Evolutionary conservation across 35 echinoderm and acorn worm genomes (phyloP).

Genomic region (Holothuria glaberrima): DNA sequence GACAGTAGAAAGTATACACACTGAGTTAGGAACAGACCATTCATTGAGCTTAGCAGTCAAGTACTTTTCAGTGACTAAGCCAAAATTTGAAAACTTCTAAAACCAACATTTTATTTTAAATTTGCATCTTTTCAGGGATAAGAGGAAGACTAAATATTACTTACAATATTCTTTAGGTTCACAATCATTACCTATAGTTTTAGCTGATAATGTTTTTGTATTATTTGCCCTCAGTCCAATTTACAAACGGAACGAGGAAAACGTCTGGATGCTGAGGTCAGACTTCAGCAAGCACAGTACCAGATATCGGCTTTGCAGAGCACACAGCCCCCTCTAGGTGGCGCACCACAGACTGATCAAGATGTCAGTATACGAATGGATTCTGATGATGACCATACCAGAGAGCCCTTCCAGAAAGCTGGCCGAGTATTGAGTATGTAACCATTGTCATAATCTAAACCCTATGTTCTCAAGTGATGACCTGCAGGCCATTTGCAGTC

Average conservation of each 20-base stretch:
- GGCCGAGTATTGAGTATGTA: conserved; percentile 44
- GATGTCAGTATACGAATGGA: conserved; percentile 44
- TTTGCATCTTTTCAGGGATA: too few relatives aligned
- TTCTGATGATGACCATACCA: conserved; percentile 21
- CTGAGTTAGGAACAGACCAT: too few relatives aligned
- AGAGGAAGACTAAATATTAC: too few relatives aligned
- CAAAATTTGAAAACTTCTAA: too few relatives aligned
- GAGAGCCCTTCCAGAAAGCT: conserved; percentile 49
- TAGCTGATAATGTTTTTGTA: not conserved
- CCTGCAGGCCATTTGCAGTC: too few relatives aligned
- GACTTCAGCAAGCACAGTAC: conserved; percentile 42
- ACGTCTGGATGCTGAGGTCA: conserved; percentile 37
- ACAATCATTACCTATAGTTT: too few relatives aligned
- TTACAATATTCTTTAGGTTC: too few relatives aligned
- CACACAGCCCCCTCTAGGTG: not conserved
- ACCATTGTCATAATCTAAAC: not conserved
- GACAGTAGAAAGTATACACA: too few relatives aligned
- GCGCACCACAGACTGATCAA: not conserved
- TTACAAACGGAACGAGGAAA: conserved; percentile 33
- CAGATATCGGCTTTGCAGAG: conserved; percentile 39
- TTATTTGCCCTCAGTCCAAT: conserved; percentile 1
- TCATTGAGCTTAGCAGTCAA: too few relatives aligned
- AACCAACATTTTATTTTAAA: too few relatives aligned
- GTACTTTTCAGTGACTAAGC: too few relatives aligned
- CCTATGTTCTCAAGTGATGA: too few relatives aligned